Evolutionary conservation across 1,140 invertebrate genomes (phyloP), one percentile per base, ranked within the genome.

Genomic region (Schlechtendalia chinensis): DNA sequence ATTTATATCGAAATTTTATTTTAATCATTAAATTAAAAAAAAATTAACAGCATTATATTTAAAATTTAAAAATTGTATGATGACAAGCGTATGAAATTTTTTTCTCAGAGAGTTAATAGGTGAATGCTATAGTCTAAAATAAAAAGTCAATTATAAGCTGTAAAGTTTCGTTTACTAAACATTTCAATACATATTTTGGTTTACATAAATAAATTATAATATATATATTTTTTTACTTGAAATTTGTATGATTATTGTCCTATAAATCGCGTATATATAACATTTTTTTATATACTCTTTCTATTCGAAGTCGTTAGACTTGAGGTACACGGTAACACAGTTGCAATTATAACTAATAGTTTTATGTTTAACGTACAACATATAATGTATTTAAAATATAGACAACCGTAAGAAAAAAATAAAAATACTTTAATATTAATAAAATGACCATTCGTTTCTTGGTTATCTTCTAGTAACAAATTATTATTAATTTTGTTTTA

Each of bases 161-260:
- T 24, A 22, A 24, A 24, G n/a, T 69, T 69, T 69, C 47, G 14
- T 69, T 69, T 69, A 69, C 65, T 69, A 69, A 22, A 69, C 39
- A 69, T 24, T 69, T 69, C 65, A n/a, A 47, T 50, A 24, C n/a
- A 39, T 24, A 24, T 50, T 69, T 22, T 69, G 47, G 65, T 69
- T 24, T 24, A 69, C 39, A 47, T 24, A 50, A 69, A 69, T 69
- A 69, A 22, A 67, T 14, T n/a, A 16, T 63, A 61, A 27, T 53
- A 54, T 72, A 24, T 53, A 39, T 39, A 39, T 4, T 39, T 39
- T 39, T 53, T 4, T 29, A 72, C 17, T 53, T 53, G 53, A 27
- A 29, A 58, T 5, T 24, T 58, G 10, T 11, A 24, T n/a, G 11
- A 11, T 29, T 54, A 10, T 29, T 54, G 0, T 53, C 24, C 12